Evolutionary conservation across 2,888 invertebrate species (phyloP).

Genomic region (Papilio gigon): DNA sequence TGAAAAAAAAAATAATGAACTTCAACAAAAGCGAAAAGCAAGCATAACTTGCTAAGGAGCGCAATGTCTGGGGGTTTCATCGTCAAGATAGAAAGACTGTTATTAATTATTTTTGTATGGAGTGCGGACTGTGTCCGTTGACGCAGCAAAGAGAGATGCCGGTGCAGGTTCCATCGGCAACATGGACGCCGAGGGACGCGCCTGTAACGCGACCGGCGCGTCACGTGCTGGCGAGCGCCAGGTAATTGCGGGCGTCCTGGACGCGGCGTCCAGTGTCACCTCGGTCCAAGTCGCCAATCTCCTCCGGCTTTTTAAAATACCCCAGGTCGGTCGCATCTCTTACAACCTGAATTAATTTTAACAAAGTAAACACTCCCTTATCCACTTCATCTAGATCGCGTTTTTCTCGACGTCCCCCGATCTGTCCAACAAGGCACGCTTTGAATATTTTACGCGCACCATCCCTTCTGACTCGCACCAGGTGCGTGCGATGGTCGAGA

Average conservation of each 20-base stretch:
- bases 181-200: constrained; percentile 93
- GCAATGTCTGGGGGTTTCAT: too few species aligned
- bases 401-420: constrained; percentile 98
- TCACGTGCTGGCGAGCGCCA: constrained; percentile 58
- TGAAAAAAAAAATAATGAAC: too few species aligned
- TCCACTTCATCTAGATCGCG: constrained; percentile 86
- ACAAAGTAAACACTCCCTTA: background rate
- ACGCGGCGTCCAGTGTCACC: constrained; percentile 91
- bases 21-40: too few species aligned
- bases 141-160: background rate
- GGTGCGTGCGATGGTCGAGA: constrained; percentile 92
- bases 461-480: constrained; percentile 98
- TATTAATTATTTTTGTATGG: background rate
- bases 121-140: too few species aligned
- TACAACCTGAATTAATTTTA: background rate
- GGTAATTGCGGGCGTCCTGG: constrained; percentile 76
- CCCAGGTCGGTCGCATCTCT: constrained; percentile 77
- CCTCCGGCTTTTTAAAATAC: constrained; percentile 94
- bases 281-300: constrained; percentile 96
- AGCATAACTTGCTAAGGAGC: too few species aligned
- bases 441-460: constrained; percentile 96
- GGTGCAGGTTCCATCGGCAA: constrained; percentile 94
- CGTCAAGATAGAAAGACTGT: too few species aligned
- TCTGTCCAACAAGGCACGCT: constrained; percentile 95
- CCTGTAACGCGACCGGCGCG: constrained; percentile 87